Conservation (phyloP, 1,140 invertebrate genomes). For the Diabrotica virgifera region DNA sequence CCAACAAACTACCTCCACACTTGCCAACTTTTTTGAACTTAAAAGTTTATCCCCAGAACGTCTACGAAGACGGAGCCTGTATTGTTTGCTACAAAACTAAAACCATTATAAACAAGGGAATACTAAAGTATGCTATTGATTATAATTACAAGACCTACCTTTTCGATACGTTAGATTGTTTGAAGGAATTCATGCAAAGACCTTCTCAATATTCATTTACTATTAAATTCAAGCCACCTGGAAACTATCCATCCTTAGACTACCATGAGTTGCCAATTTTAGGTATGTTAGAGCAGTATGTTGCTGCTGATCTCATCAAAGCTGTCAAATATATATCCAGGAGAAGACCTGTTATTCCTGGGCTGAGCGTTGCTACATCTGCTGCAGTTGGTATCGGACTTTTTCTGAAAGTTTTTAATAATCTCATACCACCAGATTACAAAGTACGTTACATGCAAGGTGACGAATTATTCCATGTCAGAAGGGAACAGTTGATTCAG, state of each 20-base stretch:
- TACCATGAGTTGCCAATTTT: constrained; percentile 52
- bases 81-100: constrained; percentile 57
- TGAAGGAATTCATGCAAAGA: constrained; percentile 51
- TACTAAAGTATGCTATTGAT: constrained; percentile 43
- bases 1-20: constrained; percentile 49
- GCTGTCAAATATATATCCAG: constrained; percentile 52
- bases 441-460: constrained; percentile 46
- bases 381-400: constrained; percentile 54
- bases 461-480: constrained; percentile 44
- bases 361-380: constrained; percentile 49
- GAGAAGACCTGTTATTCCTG: constrained; percentile 56
- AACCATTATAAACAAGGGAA: constrained; percentile 49
- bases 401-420: constrained; percentile 56
- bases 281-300: constrained; percentile 58
- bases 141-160: constrained; percentile 53
- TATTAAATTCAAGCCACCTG: constrained; percentile 47
- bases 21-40: constrained; percentile 49
- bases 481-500: constrained; percentile 46
- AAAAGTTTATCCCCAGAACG: constrained; percentile 43
- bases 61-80: constrained; percentile 54
- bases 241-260: constrained; percentile 46
- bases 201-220: constrained; percentile 47
- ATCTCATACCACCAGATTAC: constrained; percentile 32
- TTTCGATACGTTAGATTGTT: constrained; percentile 53
- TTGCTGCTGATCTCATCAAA: constrained; percentile 51